These are phyloP conservation scores for Botia kubotai DNA, from an alignment of 2,797 vertebrate species.

Conservation along the genomic window DNA sequence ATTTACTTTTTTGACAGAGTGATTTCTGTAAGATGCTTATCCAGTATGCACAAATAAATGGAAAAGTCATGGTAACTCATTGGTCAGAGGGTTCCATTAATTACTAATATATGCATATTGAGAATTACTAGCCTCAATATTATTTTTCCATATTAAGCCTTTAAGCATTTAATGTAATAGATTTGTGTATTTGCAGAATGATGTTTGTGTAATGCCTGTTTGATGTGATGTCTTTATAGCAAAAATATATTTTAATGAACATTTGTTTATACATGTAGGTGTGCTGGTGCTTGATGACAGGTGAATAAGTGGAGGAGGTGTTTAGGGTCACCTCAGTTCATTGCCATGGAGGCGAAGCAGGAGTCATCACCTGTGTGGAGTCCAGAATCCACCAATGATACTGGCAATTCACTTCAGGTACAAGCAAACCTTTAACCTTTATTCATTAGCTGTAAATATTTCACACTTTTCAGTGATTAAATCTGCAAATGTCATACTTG, in stretches of 20 bases:
- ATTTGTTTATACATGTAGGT: neutral
- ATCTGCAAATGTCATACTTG: too few relatives aligned
- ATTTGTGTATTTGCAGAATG: too few relatives aligned
- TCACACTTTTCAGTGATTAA: neutral
- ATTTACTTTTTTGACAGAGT: too few relatives aligned
- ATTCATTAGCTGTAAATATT: neutral
- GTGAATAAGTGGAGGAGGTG: slow-evolving; percentile 57
- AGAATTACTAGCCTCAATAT: too few relatives aligned
- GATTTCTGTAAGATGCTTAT: too few relatives aligned
- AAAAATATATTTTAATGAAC: neutral
- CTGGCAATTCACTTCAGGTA: slow-evolving; percentile 76
- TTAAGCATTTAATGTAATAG: too few relatives aligned
- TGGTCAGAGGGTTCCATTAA: too few relatives aligned
- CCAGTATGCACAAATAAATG: too few relatives aligned
- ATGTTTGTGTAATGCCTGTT: too few relatives aligned
- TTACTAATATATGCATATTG: too few relatives aligned
- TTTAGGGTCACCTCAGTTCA: slow-evolving; percentile 40
- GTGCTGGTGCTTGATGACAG: slow-evolving; percentile 44
- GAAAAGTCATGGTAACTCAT: too few relatives aligned
- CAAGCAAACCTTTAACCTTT: neutral
- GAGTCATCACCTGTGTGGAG: slow-evolving; percentile 79
- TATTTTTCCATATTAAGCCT: too few relatives aligned
- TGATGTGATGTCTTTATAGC: neutral
- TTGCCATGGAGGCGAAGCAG: slow-evolving; percentile 83
- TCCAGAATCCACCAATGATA: slow-evolving; percentile 70